phyloP scores from a whole-genome alignment of 2,113 vertebrate genomes.

The Girardinichthys multiradiatus region DNA sequence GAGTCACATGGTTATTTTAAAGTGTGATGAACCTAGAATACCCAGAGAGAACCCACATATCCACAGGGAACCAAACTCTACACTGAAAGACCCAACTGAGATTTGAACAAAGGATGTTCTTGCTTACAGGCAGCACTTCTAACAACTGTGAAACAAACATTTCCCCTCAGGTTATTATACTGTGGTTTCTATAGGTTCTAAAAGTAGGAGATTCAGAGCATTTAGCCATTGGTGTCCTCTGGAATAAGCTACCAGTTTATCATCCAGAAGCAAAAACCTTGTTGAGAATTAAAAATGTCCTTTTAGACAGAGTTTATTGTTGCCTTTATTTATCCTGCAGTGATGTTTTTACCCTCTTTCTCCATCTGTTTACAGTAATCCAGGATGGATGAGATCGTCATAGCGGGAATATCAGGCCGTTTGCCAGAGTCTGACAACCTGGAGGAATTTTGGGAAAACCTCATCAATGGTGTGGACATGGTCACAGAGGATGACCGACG shows the following conservation, averaged over 20 bases:
- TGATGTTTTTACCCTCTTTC: background rate
- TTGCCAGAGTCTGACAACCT: conserved; percentile 92
- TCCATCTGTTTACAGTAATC: conserved; percentile 26
- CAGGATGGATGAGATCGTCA: conserved; percentile 94
- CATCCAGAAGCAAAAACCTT: background rate
- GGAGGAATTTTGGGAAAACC: conserved; percentile 97
- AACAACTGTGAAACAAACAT: no score
- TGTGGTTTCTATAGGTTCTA: background rate
- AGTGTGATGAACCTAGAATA: no score
- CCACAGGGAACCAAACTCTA: no score
- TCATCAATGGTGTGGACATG: conserved; percentile 94
- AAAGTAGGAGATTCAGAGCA: background rate
- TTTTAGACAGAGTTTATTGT: background rate
- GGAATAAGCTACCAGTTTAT: no score
- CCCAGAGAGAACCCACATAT: no score
- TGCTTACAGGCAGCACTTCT: no score
- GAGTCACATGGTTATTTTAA: no score
- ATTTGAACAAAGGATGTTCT: no score
- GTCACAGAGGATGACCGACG: conserved; percentile 94
- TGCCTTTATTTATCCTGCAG: background rate
- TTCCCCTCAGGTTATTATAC: background rate
- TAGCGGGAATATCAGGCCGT: conserved; percentile 93
- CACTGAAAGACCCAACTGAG: no score
- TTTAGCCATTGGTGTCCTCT: no score
- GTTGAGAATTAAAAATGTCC: background rate